A percentile compares a stretch with the other conserved stretches of the same genome.
Evolutionary conservation across 2,113 vertebrate species (phyloP).

Genomic region (Mola mola): DNA sequence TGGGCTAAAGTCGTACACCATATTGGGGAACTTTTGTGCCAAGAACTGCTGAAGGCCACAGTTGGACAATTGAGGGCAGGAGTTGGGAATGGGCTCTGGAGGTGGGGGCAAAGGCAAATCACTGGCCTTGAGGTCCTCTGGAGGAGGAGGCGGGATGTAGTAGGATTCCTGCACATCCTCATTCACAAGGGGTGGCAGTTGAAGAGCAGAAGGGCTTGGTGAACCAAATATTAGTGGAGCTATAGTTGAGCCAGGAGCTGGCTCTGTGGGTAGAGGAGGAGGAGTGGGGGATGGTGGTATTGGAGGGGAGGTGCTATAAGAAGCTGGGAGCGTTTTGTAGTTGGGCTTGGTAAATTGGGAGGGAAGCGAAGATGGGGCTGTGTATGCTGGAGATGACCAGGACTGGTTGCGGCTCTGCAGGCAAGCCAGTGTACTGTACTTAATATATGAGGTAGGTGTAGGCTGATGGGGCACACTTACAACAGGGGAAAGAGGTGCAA

Average conservation of each 20-base stretch:
- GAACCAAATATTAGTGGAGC: conserved; percentile 84
- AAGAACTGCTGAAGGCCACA: conserved; percentile 80
- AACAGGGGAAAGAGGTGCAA: conserved; percentile 66
- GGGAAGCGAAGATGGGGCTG: conserved; percentile 16
- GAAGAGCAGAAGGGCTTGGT: conserved; percentile 76
- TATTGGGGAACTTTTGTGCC: conserved; percentile 86
- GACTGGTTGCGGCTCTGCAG: conserved; percentile 82
- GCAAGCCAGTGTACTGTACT: conserved; percentile 90
- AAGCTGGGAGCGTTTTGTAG: conserved; percentile 78
- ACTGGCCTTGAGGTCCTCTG: conserved; percentile 64
- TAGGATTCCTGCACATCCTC: conserved; percentile 54
- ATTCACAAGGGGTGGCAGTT: conserved; percentile 72
- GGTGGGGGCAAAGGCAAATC: conserved; percentile 66
- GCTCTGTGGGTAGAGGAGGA: conserved; percentile 72
- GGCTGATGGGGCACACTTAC: conserved; percentile 73
- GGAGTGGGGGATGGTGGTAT: conserved; percentile 81
- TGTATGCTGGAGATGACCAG: conserved; percentile 24
- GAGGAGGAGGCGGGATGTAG: conserved; percentile 61
- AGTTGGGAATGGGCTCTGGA: conserved; percentile 14
- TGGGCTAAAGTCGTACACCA: conserved; percentile 77
- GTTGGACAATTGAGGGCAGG: conserved; percentile 64
- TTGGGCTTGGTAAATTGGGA: conserved; percentile 72
- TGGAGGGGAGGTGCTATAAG: conserved; percentile 73
- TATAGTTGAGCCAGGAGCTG: conserved; percentile 84
- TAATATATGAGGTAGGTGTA: conserved; percentile 79